phyloP scores from a whole-genome alignment of 1,140 invertebrate species.

The Calliphora vicina region DNA sequence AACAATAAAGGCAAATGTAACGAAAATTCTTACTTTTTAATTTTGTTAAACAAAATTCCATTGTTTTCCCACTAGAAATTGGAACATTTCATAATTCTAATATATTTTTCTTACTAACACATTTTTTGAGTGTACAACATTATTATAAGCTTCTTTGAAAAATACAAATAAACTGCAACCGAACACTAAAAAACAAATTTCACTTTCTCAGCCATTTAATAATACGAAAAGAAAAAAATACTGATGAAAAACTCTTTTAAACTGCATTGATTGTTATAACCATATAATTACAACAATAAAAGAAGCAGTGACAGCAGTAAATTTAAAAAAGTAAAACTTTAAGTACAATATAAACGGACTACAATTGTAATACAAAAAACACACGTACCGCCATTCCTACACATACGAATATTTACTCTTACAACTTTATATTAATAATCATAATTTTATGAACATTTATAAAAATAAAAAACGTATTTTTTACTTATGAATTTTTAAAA shows the following conservation, averaged over 20 bases:
- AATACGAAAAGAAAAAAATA: neutral
- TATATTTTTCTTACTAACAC: too few species aligned
- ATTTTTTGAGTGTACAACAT: neutral
- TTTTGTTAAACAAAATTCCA: too few species aligned
- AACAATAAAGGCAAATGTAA: too few species aligned
- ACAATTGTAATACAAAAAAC: neutral
- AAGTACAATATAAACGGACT: neutral
- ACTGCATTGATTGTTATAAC: constrained; percentile 3
- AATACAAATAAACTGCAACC: neutral
- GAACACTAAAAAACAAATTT: neutral
- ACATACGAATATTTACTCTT: neutral
- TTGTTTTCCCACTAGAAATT: too few species aligned
- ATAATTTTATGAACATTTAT: neutral
- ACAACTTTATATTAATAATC: neutral
- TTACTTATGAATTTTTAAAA: neutral
- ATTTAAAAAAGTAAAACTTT: neutral
- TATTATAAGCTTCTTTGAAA: neutral
- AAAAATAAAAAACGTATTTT: neutral
- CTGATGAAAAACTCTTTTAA: neutral
- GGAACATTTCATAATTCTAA: too few species aligned
- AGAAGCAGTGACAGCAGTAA: neutral
- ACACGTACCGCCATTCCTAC: too few species aligned
- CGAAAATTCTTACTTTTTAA: too few species aligned
- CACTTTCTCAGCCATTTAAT: constrained; percentile 11
- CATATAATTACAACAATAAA: neutral